Evolutionary conservation across 2,888 invertebrate genomes (phyloP).

Genomic region (Brassicogethes aeneus): DNA sequence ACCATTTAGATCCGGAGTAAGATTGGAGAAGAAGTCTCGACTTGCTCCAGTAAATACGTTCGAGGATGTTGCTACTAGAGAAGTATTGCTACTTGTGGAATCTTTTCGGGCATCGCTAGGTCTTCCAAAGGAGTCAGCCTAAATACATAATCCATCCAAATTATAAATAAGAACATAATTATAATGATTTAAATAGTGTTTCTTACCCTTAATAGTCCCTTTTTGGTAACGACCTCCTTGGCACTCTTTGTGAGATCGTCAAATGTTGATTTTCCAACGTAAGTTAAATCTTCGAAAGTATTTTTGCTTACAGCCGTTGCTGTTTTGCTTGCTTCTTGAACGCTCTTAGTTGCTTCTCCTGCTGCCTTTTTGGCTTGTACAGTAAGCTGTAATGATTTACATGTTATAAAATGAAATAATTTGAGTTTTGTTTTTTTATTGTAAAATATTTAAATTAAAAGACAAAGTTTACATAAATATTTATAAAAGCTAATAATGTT

Average conservation of each 20-base stretch:
- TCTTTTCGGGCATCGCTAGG: constrained; percentile 44
- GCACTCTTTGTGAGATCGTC: constrained; percentile 88
- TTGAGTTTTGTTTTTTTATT: too few species aligned
- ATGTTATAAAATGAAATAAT: too few species aligned
- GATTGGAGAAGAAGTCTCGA: constrained; percentile 80
- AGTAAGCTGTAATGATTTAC: constrained; percentile 56
- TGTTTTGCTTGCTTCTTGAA: constrained; percentile 79
- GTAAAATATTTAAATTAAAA: background rate
- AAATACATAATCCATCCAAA: constrained; percentile 9
- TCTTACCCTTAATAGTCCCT: constrained; percentile 68
- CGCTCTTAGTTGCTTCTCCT: constrained; percentile 69
- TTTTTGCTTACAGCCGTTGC: constrained; percentile 83
- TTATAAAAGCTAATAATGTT: too few species aligned
- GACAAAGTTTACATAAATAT: constrained; percentile 1
- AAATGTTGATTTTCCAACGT: constrained; percentile 82
- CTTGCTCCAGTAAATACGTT: constrained; percentile 57
- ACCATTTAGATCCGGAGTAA: constrained; percentile 88
- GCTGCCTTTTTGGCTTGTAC: constrained; percentile 83
- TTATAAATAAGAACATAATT: constrained; percentile 1
- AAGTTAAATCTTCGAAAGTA: constrained; percentile 79
- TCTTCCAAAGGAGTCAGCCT: constrained; percentile 35
- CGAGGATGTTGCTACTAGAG: constrained; percentile 52
- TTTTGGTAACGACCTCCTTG: constrained; percentile 78
- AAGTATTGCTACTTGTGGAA: constrained; percentile 48
- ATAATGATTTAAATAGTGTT: too few species aligned